phyloP scores from a whole-genome alignment of 2,888 invertebrate species.

The Augochlorella aurata region DNA sequence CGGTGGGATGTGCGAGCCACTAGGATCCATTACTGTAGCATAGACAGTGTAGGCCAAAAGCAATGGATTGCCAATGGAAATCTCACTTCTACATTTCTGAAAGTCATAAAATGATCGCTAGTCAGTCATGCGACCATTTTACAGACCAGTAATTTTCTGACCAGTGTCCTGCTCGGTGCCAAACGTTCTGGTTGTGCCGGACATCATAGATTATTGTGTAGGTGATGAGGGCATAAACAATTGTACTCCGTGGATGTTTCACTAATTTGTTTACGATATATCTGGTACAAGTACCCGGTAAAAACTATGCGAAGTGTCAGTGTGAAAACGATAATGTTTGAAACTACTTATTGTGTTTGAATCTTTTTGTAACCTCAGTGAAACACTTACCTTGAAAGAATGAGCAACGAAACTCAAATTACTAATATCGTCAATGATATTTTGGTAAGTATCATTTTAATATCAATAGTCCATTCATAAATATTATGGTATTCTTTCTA shows the following conservation, averaged over 20 bases:
- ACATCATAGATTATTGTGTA: constrained; percentile 2
- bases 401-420: constrained; percentile 86
- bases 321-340: background rate
- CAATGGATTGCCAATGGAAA: too few relatives aligned
- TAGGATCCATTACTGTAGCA: too few relatives aligned
- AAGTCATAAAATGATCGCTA: too few relatives aligned
- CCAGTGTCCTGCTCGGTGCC: too few relatives aligned
- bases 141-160: too few relatives aligned
- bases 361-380: background rate
- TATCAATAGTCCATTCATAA: background rate
- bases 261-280: constrained; percentile 3
- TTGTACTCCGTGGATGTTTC: constrained; percentile 3
- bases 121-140: too few relatives aligned
- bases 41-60: too few relatives aligned
- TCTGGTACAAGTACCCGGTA: background rate
- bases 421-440: constrained; percentile 87
- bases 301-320: constrained; percentile 22
- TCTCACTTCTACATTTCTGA: too few relatives aligned
- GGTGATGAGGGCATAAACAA: constrained; percentile 50
- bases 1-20: too few relatives aligned
- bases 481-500: too few relatives aligned
- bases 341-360: constrained; percentile 2
- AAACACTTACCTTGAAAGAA: constrained; percentile 68
- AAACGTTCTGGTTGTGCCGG: too few relatives aligned
- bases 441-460: constrained; percentile 82